These are phyloP conservation scores for Acromyrmex charruanus DNA, from an alignment of 1,140 invertebrate species.

Conservation along the genomic window DNA sequence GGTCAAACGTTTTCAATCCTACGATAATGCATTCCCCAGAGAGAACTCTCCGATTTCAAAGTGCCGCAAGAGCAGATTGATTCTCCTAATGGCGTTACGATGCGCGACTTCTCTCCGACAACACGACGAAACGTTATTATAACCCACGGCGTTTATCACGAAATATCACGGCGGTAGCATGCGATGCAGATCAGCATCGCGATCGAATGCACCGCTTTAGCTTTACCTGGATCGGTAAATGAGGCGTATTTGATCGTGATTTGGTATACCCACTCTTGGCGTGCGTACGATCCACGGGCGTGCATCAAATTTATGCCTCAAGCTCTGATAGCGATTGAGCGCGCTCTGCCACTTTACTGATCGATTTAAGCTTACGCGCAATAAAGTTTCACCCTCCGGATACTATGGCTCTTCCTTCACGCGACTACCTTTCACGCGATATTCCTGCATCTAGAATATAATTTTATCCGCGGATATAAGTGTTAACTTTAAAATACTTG, in stretches of 20 bases:
- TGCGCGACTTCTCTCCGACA: conserved; percentile 7
- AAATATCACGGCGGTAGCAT: conserved; percentile 55
- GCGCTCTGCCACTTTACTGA: conserved; percentile 48
- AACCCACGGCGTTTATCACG: conserved; percentile 35
- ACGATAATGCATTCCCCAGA: conserved; percentile 28
- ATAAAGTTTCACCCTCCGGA: conserved; percentile 49
- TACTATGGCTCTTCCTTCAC: conserved; percentile 14
- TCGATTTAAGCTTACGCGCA: conserved; percentile 58
- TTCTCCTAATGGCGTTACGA: conserved; percentile 29
- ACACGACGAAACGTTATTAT: conserved; percentile 29
- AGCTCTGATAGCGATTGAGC: conserved; percentile 45
- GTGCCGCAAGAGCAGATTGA: conserved; percentile 12
- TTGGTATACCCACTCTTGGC: conserved; percentile 30
- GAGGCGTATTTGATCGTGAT: conserved; percentile 59
- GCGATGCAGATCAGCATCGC: conserved; percentile 53
- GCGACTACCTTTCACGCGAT: conserved; percentile 13
- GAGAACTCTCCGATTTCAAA: conserved; percentile 10
- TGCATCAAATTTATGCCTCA: conserved; percentile 53
- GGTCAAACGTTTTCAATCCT: conserved; percentile 33
- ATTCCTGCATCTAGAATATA: background rate
- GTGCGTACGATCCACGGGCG: conserved; percentile 23
- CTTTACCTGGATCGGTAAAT: conserved; percentile 65
- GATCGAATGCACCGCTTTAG: conserved; percentile 46
- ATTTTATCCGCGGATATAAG: background rate
- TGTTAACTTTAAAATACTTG: conserved; percentile 29